Evolutionary conservation across 92 coral and sea anemone genomes (phyloP).

Genomic region (Galaxea fascicularis): DNA sequence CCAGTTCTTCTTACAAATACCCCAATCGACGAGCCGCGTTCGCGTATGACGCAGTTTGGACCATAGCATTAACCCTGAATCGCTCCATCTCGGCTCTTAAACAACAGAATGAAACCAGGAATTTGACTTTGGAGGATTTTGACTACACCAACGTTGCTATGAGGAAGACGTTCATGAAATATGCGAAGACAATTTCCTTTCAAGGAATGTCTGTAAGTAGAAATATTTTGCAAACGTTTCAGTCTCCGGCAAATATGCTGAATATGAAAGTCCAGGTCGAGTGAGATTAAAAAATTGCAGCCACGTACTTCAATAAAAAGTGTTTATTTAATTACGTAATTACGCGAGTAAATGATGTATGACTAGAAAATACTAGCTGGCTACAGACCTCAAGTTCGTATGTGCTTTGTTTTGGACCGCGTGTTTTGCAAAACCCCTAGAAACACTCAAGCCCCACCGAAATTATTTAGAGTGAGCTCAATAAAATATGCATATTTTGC

Average conservation of each 20-base stretch:
- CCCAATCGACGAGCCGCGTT: constrained; percentile 73
- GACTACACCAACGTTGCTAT: constrained; percentile 72
- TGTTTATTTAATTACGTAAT: too few species aligned
- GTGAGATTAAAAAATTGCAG: background rate
- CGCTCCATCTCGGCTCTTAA: constrained; percentile 57
- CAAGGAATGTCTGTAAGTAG: constrained; percentile 86
- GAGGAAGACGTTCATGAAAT: constrained; percentile 68
- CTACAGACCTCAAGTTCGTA: too few species aligned
- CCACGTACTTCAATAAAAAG: too few species aligned
- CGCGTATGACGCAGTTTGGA: constrained; percentile 86
- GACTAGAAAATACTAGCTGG: too few species aligned
- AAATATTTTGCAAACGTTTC: background rate
- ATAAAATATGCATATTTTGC: too few species aligned
- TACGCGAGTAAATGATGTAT: too few species aligned
- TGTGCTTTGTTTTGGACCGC: too few species aligned
- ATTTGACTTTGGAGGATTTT: constrained; percentile 69
- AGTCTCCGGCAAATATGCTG: background rate
- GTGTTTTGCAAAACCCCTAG: too few species aligned
- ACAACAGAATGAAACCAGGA: constrained; percentile 68
- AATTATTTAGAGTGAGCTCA: too few species aligned
- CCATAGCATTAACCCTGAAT: constrained; percentile 78
- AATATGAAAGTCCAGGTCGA: background rate
- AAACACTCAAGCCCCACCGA: too few species aligned
- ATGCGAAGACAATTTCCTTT: constrained; percentile 54
- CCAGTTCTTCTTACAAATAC: constrained; percentile 39